A percentile compares a stretch with the other conserved stretches of the same genome.
Evolutionary conservation across 2,888 invertebrate species (phyloP).

Genomic region (Alloplasta piceator): DNA sequence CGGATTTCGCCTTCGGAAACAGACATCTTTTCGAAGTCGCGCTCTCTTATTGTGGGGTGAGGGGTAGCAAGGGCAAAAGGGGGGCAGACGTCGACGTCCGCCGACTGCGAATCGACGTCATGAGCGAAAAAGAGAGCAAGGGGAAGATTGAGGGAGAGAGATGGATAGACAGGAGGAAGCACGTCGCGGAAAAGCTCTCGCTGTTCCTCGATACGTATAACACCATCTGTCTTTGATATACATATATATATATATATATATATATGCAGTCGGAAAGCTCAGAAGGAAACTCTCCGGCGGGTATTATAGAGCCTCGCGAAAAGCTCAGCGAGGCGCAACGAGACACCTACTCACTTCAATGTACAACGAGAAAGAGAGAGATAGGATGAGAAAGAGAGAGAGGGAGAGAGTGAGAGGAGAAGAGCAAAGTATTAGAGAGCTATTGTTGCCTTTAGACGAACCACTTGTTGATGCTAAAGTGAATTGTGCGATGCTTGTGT

Average conservation of each 20-base stretch:
- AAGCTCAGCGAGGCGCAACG: slow-evolving; percentile 35
- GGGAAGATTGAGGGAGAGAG: neutral
- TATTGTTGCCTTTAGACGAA: slow-evolving; percentile 74
- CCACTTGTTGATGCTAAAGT: slow-evolving; percentile 77
- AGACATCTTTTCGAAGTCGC: slow-evolving; percentile 47
- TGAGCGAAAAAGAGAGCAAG: neutral
- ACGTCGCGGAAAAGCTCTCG: slow-evolving; percentile 29
- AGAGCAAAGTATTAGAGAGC: slow-evolving; percentile 55
- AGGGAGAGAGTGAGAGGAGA: neutral
- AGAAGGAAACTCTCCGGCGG: slow-evolving; percentile 33
- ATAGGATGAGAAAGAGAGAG: neutral
- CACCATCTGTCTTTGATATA: neutral
- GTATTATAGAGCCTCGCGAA: slow-evolving; percentile 26
- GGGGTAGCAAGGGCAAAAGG: neutral
- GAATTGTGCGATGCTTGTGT: slow-evolving; percentile 53
- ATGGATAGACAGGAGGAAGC: slow-evolving; percentile 1
- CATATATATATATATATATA: no score
- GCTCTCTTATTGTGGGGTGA: neutral
- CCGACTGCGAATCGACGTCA: slow-evolving; percentile 40
- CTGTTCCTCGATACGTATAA: slow-evolving; percentile 35
- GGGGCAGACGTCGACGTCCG: slow-evolving; percentile 49
- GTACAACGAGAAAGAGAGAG: slow-evolving; percentile 12
- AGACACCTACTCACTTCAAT: slow-evolving; percentile 34
- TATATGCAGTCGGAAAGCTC: slow-evolving; percentile 17
- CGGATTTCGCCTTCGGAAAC: slow-evolving; percentile 59